Base-by-base conservation (phyloP, 2,888 invertebrate genomes). In the Pyrocoelia pectoralis region DNA sequence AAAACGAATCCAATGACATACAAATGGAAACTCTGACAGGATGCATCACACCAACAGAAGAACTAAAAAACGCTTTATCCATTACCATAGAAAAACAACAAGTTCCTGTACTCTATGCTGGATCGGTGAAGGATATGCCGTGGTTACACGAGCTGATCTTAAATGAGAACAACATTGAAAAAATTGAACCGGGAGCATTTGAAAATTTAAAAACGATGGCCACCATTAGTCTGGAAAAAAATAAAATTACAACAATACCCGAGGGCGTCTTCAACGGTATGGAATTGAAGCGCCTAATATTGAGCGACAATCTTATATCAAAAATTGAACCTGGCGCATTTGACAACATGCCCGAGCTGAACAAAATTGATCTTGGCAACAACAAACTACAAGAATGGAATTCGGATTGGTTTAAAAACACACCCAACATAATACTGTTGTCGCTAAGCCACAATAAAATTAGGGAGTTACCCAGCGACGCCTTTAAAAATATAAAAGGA, bases 381-480 rank as follows among this genome's bases (percentile, higher is more conserved):
- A 80, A 80, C 64, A 68, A 68, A 33, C 61, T 80, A 1, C 56
- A 71, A 2, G 50, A 24, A n/a, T 79, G 78, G 79, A 75, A 79
- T 53, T 51, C 65, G 9, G 68, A 76, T 9, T 80, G 80, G 80
- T 80, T 80, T 60, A 68, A 67, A 33, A 73, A 76, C 55, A 74
- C 73, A 18, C 79, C 80, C 1, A 71, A 68, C 8, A 63, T 80
- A 10, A 70, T 68, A 1, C 67, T 71, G 1, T 17, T 80, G 14
- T 76, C 71, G 10, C 71, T 77, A 24, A 73, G 74, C 54, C 69
- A 74, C 53, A 80, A 80, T 65, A 56, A 67, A 19, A 67, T 80
- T 15, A 59, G 58, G 5, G 60, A 58, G 13, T 56, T 80, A 15
- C 79, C 77, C 1, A 68, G 62, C 8, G 41, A 33, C n/a, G 64